Evolutionary conservation across 2,113 vertebrate species (phyloP).

Genomic region (Percopsis transmontana): DNA sequence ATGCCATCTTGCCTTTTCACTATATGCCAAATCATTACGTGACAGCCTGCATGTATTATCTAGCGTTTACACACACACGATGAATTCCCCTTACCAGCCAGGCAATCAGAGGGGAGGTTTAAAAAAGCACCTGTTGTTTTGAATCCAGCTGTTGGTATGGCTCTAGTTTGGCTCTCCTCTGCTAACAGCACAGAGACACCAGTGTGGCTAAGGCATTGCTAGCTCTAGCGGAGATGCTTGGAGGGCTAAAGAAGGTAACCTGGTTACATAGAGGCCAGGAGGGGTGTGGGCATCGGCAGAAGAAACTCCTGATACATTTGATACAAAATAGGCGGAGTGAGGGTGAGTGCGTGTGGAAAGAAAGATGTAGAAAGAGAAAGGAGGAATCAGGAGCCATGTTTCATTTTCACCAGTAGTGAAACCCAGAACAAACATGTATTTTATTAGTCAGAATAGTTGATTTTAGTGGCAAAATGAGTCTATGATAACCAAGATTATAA

Average conservation of each 20-base stretch:
- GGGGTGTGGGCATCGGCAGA: too few species aligned
- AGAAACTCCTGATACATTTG: too few species aligned
- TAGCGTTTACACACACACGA: background rate
- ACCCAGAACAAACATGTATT: too few species aligned
- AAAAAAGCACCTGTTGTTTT: constrained; percentile 53
- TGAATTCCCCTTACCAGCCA: constrained; percentile 6
- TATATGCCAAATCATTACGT: background rate
- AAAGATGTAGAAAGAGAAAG: too few species aligned
- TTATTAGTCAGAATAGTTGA: too few species aligned
- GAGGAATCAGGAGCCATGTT: too few species aligned
- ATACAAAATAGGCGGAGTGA: too few species aligned
- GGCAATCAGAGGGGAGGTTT: background rate
- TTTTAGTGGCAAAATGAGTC: too few species aligned
- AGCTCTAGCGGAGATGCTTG: background rate
- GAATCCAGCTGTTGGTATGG: constrained; percentile 31
- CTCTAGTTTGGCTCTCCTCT: constrained; percentile 11
- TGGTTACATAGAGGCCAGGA: background rate
- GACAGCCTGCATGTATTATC: background rate
- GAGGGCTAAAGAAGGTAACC: background rate
- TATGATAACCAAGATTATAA: too few species aligned
- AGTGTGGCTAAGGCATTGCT: background rate
- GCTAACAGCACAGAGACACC: constrained; percentile 7
- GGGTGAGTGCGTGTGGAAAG: too few species aligned
- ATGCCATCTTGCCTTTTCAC: background rate
- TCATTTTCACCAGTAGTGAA: too few species aligned